Conservation (phyloP, 1,140 invertebrate species). For the Cydia strobilella region DNA sequence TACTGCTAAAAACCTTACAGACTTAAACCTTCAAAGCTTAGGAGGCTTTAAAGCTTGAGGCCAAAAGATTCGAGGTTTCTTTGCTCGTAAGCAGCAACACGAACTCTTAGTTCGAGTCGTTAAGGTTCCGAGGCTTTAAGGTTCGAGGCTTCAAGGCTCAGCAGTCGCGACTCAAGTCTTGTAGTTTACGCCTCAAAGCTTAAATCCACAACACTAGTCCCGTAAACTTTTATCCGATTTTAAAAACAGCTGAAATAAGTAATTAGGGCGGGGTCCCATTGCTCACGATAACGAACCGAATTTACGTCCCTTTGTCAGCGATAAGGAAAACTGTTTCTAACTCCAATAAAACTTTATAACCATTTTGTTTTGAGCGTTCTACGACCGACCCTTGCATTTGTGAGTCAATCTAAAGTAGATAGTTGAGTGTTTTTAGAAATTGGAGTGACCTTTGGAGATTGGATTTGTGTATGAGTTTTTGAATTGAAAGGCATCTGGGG, state of each 20-base stretch:
- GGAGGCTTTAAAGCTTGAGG: no score
- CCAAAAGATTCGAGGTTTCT: no score
- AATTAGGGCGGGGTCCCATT: conserved; percentile 5
- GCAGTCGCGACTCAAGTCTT: no score
- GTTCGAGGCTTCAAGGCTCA: no score
- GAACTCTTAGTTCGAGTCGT: no score
- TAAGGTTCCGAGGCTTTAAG: no score
- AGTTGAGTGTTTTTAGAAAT: not conserved
- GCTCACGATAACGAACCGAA: conserved; percentile 5
- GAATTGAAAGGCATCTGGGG: not conserved
- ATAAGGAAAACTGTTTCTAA: conserved; percentile 7
- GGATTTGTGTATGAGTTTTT: not conserved
- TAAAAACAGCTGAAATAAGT: not conserved
- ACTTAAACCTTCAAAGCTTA: no score
- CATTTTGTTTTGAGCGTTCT: conserved; percentile 3
- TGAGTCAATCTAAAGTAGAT: not conserved
- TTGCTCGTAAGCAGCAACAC: no score
- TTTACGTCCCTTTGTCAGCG: conserved; percentile 2
- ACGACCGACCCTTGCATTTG: no score
- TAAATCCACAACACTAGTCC: no score
- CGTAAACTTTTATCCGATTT: conserved; percentile 2
- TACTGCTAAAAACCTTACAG: no score
- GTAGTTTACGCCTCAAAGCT: no score
- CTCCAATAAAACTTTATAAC: conserved; percentile 8
- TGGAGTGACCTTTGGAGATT: not conserved